Percentiles rank a stretch among this genome's conserved stretches.
Conservation (phyloP, 2,888 invertebrate species). For the Neoascia interrupta region DNA sequence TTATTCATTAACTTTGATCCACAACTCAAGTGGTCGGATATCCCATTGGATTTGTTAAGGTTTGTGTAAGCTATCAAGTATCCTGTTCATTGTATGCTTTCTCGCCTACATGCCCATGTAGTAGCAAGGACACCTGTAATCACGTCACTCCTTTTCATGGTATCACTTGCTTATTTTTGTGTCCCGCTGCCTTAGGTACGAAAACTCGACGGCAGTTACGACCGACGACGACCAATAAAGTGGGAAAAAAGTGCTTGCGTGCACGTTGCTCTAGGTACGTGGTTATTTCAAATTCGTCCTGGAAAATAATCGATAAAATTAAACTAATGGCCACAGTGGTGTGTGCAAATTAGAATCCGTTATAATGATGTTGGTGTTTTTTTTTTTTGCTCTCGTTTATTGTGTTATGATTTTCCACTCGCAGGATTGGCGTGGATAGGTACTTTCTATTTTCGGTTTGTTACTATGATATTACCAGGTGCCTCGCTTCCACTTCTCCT, state of each 20-base stretch:
- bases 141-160: constrained; percentile 47
- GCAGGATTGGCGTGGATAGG: constrained; percentile 6
- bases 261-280: constrained; percentile 27
- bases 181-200: neutral
- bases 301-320: constrained; percentile 62
- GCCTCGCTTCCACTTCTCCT: too few species aligned
- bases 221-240: neutral
- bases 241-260: constrained; percentile 23
- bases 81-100: constrained; percentile 24
- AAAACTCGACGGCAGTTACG: constrained; percentile 18
- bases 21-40: constrained; percentile 22
- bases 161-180: constrained; percentile 19
- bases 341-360: constrained; percentile 43
- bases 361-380: constrained; percentile 20
- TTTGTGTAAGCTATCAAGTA: constrained; percentile 50
- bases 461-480: constrained; percentile 14
- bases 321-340: constrained; percentile 49
- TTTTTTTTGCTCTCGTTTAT: too few species aligned
- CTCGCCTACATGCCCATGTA: neutral
- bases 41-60: constrained; percentile 46
- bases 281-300: neutral
- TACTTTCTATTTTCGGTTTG: constrained; percentile 45
- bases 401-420: constrained; percentile 3
- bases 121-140: constrained; percentile 64
- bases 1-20: constrained; percentile 24